Conservation (phyloP, 2,888 invertebrate species). For the Stenotaenia linearis region DNA sequence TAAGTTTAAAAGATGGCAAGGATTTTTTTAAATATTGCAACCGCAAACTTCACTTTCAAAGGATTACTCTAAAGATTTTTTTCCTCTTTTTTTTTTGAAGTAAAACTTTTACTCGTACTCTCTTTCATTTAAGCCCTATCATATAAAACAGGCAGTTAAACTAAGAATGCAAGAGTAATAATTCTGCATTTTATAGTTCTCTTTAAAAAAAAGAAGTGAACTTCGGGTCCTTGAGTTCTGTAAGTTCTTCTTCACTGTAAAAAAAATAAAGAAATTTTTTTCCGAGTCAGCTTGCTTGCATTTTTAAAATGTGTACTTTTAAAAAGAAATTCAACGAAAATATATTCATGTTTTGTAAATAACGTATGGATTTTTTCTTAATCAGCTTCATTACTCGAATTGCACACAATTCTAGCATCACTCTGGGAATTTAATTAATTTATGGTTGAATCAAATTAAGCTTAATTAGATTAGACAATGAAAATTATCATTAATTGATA, state of each 20-base stretch:
- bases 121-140: neutral
- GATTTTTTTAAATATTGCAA: neutral
- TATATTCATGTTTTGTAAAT: too few species aligned
- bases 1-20: neutral
- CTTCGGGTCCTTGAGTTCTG: too few species aligned
- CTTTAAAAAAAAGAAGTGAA: neutral
- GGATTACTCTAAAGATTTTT: neutral
- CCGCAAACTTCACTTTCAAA: slow-evolving; percentile 1
- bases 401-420: neutral
- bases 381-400: neutral
- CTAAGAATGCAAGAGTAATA: neutral
- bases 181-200: neutral
- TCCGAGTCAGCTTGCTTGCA: too few species aligned
- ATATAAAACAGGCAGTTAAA: slow-evolving; percentile 7
- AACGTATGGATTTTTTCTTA: neutral
- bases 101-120: neutral
- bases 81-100: neutral
- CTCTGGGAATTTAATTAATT: neutral
- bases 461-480: slow-evolving; percentile 5
- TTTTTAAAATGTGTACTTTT: too few species aligned
- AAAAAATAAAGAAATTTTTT: neutral
- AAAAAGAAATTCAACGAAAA: too few species aligned
- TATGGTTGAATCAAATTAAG: neutral
- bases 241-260: too few species aligned
- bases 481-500: slow-evolving; percentile 22